A percentile compares a stretch with the other conserved stretches of the same genome.
phyloP scores from a whole-genome alignment of 2,113 vertebrate genomes.

The Psophia crepitans region DNA sequence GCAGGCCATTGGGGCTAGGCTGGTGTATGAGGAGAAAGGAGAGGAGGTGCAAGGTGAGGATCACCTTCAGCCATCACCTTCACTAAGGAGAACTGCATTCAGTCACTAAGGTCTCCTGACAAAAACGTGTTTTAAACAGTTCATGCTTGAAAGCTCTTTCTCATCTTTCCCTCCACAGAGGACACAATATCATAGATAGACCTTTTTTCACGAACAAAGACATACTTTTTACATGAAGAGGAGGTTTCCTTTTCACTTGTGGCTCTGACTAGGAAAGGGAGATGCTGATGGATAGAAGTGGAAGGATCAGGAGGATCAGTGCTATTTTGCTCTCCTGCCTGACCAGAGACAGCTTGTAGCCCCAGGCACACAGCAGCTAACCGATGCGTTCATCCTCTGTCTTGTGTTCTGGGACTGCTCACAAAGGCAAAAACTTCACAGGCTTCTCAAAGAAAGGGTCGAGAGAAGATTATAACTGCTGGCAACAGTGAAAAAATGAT shows the following conservation, averaged over 20 bases:
- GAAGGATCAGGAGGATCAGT: background rate
- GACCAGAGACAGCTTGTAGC: background rate
- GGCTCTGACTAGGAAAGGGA: background rate
- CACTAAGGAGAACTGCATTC: background rate
- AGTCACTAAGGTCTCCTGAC: background rate
- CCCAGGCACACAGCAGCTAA: background rate
- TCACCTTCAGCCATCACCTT: background rate
- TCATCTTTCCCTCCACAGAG: background rate
- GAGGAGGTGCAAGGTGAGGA: background rate
- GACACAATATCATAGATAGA: background rate
- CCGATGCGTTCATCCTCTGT: background rate
- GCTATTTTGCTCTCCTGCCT: background rate
- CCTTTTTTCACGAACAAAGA: background rate
- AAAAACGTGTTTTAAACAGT: background rate
- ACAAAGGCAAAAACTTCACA: background rate
- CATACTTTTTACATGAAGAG: background rate
- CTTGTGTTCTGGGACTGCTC: background rate
- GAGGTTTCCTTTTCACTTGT: background rate
- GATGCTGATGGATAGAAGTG: background rate
- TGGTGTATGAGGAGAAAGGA: background rate
- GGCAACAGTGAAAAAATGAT: background rate
- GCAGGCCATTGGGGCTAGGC: background rate
- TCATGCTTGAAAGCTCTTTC: background rate
- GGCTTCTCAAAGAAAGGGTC: background rate
- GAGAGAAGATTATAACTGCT: background rate